Evolutionary conservation across 2,113 vertebrate species (phyloP), one percentile per base, ranked within the genome.

Genomic region (Bubo blakistoni): DNA sequence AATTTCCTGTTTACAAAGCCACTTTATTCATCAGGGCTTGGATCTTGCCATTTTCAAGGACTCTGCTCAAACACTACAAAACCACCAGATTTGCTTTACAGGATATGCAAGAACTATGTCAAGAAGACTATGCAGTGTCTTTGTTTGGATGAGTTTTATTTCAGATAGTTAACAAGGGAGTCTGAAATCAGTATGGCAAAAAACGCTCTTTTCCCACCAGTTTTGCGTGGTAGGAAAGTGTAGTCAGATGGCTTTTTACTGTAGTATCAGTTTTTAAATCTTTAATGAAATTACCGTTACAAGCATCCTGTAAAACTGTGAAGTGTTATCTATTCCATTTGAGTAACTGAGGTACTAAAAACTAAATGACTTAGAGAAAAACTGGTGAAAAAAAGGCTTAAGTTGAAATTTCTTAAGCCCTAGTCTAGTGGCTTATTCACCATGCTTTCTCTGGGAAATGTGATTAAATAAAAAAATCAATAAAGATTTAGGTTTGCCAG

Each of bases 391-490:
- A 93, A 95, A 91, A 78, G 61, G 40, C 73, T 90, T 90, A 90
- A 89, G 7, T 40, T 85, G 87, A 89, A 97, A 95, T 90, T 94
- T 91, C 84, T 92, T 95, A 87, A 89, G 54, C 62, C 61, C 16
- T 44, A 84, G 90, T 73, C 94, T 90, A 94, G 96, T 93, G 85
- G 93, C 84, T 96, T 94, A 94, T 87, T 93, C 90, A 79, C 87
- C 16, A 9, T 46, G 78, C 87, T 92, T 95, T 96, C 90, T 65
- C 73, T 90, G 87, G 96, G 92, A 97, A 94, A 96, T 90, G 90
- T 95, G 95, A 96, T 97, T 95, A 96, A 96, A 92, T 86, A 91
- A 95, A 81, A 49, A 97, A 97, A 97, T 97, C 96, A 97, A 97
- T 96, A 95, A 91, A 96, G 94, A 91, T 91, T 96, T 96, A 96